A percentile compares a stretch with the other conserved stretches of the same genome.
Conservation (phyloP, 2,797 vertebrate genomes). For the Malurus leucopterus region DNA sequence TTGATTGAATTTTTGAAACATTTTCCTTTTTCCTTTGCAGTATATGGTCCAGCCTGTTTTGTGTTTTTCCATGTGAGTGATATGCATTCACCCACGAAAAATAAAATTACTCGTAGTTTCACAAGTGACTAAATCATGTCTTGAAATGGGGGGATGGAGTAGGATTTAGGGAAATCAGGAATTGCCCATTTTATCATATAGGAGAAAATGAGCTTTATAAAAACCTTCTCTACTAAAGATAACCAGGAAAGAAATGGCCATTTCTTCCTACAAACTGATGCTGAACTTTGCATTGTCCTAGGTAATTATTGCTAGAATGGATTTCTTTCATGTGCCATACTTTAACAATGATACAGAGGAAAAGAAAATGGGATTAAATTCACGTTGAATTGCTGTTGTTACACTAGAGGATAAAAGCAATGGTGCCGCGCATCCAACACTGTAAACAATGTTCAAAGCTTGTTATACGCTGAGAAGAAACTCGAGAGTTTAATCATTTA, state of each 20-base stretch:
- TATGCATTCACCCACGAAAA: neutral
- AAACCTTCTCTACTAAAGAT: neutral
- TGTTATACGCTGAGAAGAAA: constrained; percentile 13
- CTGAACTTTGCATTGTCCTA: neutral
- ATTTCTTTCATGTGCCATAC: neutral
- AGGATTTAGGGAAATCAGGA: neutral
- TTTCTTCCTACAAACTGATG: neutral
- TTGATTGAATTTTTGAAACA: neutral
- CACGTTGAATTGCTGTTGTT: neutral
- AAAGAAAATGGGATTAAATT: neutral
- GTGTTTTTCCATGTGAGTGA: neutral
- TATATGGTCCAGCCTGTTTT: neutral
- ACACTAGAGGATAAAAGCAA: neutral
- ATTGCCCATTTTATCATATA: neutral
- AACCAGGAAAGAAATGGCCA: neutral
- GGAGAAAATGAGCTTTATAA: neutral
- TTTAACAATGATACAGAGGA: neutral
- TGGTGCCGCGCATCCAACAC: neutral
- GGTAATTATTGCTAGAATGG: neutral
- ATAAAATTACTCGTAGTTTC: neutral
- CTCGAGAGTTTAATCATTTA: neutral
- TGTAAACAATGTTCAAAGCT: neutral
- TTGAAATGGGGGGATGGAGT: neutral
- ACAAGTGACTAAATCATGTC: neutral
- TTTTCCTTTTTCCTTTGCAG: neutral